phyloP scores from a whole-genome alignment of 2,797 vertebrate species.

The Gambelia wislizenii region DNA sequence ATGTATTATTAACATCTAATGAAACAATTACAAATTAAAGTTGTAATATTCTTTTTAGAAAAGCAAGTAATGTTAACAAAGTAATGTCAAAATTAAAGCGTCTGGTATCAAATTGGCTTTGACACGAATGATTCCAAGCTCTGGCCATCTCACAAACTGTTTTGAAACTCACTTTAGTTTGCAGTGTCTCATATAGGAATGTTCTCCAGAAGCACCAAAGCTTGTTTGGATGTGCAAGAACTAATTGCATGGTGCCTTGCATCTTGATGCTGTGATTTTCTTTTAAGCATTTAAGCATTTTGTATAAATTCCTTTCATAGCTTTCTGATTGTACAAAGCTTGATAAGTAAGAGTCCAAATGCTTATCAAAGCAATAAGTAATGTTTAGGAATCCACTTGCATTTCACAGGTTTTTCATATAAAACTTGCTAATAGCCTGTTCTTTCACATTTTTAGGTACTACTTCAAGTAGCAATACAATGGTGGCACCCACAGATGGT shows the following conservation, averaged over 20 bases:
- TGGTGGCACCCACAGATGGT: conserved; percentile 92
- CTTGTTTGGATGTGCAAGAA: neutral
- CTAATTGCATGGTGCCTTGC: neutral
- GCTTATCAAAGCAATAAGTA: conserved; percentile 3
- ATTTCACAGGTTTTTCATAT: neutral
- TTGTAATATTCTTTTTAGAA: neutral
- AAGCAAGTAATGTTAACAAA: neutral
- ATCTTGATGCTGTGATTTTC: neutral
- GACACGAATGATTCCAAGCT: neutral
- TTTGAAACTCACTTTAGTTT: neutral
- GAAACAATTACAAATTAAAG: neutral
- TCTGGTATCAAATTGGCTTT: neutral
- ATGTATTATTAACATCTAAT: neutral
- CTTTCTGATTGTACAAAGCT: neutral
- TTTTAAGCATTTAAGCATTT: too few relatives aligned
- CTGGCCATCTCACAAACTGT: neutral
- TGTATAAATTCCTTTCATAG: neutral
- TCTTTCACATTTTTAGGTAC: conserved; percentile 84
- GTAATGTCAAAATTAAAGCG: too few relatives aligned
- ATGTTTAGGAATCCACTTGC: neutral
- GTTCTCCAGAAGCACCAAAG: neutral
- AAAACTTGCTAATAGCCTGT: neutral
- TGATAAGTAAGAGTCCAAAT: neutral
- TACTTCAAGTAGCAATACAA: conserved; percentile 99
- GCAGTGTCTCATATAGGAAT: neutral